Evolutionary conservation across 2,797 vertebrate species (phyloP).

Genomic region (Serranus cabrilla): DNA sequence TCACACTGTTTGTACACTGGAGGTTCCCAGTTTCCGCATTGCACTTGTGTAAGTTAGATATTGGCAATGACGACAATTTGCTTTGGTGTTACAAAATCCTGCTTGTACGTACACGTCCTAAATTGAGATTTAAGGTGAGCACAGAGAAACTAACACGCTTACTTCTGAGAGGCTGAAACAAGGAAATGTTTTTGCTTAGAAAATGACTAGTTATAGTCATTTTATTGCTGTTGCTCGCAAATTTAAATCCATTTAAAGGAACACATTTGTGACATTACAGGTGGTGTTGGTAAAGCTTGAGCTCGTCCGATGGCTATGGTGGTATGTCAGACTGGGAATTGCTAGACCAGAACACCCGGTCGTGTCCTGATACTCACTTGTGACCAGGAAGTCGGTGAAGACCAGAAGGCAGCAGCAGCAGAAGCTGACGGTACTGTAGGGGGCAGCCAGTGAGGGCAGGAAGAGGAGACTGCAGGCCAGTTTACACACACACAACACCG

Average conservation of each 20-base stretch:
- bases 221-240: neutral
- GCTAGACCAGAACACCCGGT: conserved; percentile 8
- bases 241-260: neutral
- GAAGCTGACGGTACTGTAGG: conserved; percentile 74
- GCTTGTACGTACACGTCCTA: too few relatives aligned
- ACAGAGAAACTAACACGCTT: neutral
- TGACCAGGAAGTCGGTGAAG: conserved; percentile 86
- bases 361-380: conserved; percentile 72
- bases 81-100: too few relatives aligned
- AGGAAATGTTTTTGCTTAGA: neutral
- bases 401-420: conserved; percentile 85
- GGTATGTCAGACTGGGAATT: too few relatives aligned
- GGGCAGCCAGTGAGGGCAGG: conserved; percentile 63
- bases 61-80: too few relatives aligned
- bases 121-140: too few relatives aligned
- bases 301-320: neutral
- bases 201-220: too few relatives aligned
- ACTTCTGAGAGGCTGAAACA: neutral
- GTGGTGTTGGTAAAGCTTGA: neutral
- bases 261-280: neutral
- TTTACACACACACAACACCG: conserved; percentile 78
- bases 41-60: too few relatives aligned
- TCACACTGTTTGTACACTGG: too few relatives aligned
- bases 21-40: too few relatives aligned
- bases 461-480: conserved; percentile 77